phyloP scores from a whole-genome alignment of 2,888 invertebrate genomes.

The Caenorhabditis sp. region DNA sequence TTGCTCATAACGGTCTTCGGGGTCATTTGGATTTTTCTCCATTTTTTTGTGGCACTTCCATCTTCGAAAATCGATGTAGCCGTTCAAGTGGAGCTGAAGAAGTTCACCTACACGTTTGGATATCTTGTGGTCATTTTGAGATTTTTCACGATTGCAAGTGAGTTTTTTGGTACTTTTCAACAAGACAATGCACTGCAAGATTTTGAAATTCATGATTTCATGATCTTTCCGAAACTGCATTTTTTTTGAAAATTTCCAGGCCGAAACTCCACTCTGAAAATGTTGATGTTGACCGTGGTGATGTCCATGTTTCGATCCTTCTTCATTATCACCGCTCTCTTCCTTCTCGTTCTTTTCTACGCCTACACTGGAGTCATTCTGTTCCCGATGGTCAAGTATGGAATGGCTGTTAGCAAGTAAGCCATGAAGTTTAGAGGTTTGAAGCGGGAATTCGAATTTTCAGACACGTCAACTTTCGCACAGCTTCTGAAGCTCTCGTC shows the following conservation, averaged over 20 bases:
- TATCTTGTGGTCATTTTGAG: conserved; percentile 97
- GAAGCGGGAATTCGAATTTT: background rate
- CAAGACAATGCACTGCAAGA: too few relatives aligned
- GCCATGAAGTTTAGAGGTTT: background rate
- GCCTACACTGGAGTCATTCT: conserved; percentile 98
- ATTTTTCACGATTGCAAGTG: conserved; percentile 98
- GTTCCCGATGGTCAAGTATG: conserved; percentile 99
- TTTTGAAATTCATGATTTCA: too few relatives aligned
- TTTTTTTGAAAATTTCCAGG: too few relatives aligned
- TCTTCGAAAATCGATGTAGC: conserved; percentile 66
- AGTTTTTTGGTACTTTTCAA: conserved; percentile 12
- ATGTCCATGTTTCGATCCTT: conserved; percentile 99
- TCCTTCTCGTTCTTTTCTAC: conserved; percentile 95
- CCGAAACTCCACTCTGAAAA: conserved; percentile 91
- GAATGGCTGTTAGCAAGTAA: conserved; percentile 90
- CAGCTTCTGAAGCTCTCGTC: conserved; percentile 94
- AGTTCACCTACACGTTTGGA: conserved; percentile 95
- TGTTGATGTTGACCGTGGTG: conserved; percentile 99
- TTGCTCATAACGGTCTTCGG: conserved; percentile 93
- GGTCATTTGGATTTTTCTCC: conserved; percentile 96
- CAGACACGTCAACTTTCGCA: conserved; percentile 95
- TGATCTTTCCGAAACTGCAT: too few relatives aligned
- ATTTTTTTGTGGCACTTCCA: conserved; percentile 80
- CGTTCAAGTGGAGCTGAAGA: conserved; percentile 85
- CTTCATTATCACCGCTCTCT: conserved; percentile 93